phyloP scores from a whole-genome alignment of 64 coral and sea anemone genomes.

The Montipora efflorescens region DNA sequence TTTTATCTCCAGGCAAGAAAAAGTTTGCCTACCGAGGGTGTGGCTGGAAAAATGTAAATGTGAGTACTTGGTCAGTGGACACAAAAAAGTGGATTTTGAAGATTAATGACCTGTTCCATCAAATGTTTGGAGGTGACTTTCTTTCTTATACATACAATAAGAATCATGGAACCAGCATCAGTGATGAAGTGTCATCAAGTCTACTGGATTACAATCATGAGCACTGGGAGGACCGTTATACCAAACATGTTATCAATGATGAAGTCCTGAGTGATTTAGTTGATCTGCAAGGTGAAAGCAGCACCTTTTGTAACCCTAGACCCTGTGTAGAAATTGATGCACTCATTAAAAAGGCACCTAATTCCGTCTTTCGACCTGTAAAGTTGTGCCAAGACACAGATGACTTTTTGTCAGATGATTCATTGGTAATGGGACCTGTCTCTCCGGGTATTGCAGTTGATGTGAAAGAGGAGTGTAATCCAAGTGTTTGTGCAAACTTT shows the following conservation, averaged over 20 bases:
- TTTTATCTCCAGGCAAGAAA: slow-evolving; percentile 7
- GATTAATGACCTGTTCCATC: slow-evolving; percentile 37
- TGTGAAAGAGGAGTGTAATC: too few relatives aligned
- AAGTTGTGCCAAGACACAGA: too few relatives aligned
- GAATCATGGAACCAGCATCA: slow-evolving; percentile 37
- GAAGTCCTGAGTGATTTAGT: too few relatives aligned
- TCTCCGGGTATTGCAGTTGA: too few relatives aligned
- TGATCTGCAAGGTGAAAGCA: too few relatives aligned
- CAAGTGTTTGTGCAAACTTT: background rate
- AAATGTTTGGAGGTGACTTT: slow-evolving; percentile 61
- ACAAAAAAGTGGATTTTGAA: slow-evolving; percentile 33
- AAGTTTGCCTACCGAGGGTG: slow-evolving; percentile 60
- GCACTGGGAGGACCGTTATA: slow-evolving; percentile 41
- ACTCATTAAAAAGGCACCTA: too few relatives aligned
- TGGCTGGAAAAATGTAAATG: slow-evolving; percentile 44
- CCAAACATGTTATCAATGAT: background rate
- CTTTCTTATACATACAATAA: slow-evolving; percentile 43
- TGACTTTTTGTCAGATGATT: too few relatives aligned
- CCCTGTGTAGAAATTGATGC: background rate
- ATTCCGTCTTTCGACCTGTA: too few relatives aligned
- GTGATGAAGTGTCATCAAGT: background rate
- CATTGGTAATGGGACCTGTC: too few relatives aligned
- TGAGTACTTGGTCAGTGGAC: slow-evolving; percentile 35
- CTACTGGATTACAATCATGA: slow-evolving; percentile 39
- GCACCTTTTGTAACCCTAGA: background rate